Conservation (phyloP, 2,113 vertebrate genomes). For the Bombycilla garrulus region DNA sequence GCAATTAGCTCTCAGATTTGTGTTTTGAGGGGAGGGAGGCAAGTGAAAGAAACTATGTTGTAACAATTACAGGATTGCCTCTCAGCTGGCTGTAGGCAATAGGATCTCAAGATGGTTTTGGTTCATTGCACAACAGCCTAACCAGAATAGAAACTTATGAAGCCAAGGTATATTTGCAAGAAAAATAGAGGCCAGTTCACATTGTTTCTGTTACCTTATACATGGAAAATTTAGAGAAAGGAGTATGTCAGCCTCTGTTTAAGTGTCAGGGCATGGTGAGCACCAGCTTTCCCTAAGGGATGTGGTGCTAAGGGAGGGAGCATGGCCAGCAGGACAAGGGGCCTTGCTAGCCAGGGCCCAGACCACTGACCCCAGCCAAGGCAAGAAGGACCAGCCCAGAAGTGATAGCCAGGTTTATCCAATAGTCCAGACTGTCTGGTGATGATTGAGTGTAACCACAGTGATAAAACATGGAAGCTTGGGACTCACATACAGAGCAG, state of each 20-base stretch:
- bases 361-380: accelerated
- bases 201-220: neutral
- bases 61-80: neutral
- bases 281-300: neutral
- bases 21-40: neutral
- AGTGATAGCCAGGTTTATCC: neutral
- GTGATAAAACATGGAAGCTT: neutral
- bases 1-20: neutral
- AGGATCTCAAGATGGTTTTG: neutral
- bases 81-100: neutral
- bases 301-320: neutral
- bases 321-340: neutral
- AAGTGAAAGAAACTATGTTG: neutral
- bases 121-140: neutral
- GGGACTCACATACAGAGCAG: neutral
- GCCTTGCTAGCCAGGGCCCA: neutral
- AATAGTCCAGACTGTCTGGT: neutral
- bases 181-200: neutral
- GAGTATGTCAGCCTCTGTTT: neutral
- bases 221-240: neutral
- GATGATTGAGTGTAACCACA: neutral
- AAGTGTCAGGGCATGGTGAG: neutral
- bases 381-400: neutral
- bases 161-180: neutral
- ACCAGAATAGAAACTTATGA: neutral